Conservation (phyloP, 2,888 invertebrate genomes). For the Ceramica pisi region DNA sequence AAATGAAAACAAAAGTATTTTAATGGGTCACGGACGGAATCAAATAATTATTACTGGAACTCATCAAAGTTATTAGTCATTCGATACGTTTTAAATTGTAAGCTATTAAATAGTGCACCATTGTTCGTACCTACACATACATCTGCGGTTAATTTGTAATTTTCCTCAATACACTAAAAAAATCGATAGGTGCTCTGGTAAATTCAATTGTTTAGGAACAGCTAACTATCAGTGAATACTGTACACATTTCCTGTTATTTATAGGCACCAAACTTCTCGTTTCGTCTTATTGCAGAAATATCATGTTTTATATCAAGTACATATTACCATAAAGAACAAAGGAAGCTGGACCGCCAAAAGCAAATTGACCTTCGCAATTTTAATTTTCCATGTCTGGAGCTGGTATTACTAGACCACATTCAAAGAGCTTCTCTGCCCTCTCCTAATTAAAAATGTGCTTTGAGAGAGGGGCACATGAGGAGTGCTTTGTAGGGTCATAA, state of each 20-base stretch:
- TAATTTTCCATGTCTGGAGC: conserved; percentile 80
- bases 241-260: conserved; percentile 42
- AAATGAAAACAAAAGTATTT: conserved; percentile 52
- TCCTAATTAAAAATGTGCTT: conserved; percentile 59
- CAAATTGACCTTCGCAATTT: conserved; percentile 83
- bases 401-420: conserved; percentile 74
- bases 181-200: conserved; percentile 38
- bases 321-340: conserved; percentile 64
- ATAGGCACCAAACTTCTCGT: conserved; percentile 19
- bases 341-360: conserved; percentile 69
- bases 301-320: conserved; percentile 30
- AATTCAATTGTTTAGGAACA: conserved; percentile 40
- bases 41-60: conserved; percentile 67
- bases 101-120: conserved; percentile 56
- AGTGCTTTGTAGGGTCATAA: conserved; percentile 73
- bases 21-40: conserved; percentile 69
- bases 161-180: conserved; percentile 69
- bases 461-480: conserved; percentile 58
- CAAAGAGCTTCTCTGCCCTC: conserved; percentile 70
- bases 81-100: conserved; percentile 55
- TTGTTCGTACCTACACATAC: conserved; percentile 41
- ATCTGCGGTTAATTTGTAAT: conserved; percentile 62
- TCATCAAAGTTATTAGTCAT: conserved; percentile 69
- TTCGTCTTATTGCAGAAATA: conserved; percentile 12
- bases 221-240: conserved; percentile 28